Conservation (phyloP, 2,113 vertebrate genomes). For the Isurus oxyrinchus region DNA sequence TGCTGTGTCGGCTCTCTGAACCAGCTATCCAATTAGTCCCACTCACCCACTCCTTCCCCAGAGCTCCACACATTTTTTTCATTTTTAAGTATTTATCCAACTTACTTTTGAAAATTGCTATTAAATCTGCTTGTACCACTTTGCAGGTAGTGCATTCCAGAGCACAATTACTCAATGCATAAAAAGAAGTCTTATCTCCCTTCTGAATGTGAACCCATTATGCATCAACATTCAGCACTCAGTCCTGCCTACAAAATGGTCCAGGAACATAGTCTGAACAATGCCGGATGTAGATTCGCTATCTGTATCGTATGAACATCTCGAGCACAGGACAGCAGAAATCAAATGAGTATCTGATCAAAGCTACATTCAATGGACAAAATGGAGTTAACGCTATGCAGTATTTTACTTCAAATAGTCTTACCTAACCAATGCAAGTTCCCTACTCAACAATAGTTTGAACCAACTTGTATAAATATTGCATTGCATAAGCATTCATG, state of each 20-base stretch:
- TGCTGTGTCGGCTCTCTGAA: not conserved
- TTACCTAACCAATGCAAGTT: not conserved
- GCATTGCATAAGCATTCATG: not conserved
- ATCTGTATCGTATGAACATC: not conserved
- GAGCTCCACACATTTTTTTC: not conserved
- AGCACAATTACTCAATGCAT: not conserved
- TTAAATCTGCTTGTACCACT: not conserved
- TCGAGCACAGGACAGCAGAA: not conserved
- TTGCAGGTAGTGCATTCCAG: not conserved
- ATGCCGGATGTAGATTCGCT: not conserved
- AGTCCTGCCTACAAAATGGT: not conserved
- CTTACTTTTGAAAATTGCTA: not conserved
- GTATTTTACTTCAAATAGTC: not conserved
- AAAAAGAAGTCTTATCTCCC: not conserved
- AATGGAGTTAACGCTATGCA: not conserved
- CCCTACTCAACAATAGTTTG: not conserved
- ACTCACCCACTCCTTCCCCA: not conserved
- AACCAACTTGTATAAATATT: not conserved
- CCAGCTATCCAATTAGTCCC: not conserved
- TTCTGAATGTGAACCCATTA: not conserved
- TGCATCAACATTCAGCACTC: not conserved
- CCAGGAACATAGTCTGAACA: not conserved
- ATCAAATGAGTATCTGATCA: not conserved
- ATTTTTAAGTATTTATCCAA: not conserved
- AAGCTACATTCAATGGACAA: not conserved